A percentile compares a stretch with the other conserved stretches of the same genome.
Conservation (phyloP, 2,113 vertebrate genomes). For the Heterochromis multidens region DNA sequence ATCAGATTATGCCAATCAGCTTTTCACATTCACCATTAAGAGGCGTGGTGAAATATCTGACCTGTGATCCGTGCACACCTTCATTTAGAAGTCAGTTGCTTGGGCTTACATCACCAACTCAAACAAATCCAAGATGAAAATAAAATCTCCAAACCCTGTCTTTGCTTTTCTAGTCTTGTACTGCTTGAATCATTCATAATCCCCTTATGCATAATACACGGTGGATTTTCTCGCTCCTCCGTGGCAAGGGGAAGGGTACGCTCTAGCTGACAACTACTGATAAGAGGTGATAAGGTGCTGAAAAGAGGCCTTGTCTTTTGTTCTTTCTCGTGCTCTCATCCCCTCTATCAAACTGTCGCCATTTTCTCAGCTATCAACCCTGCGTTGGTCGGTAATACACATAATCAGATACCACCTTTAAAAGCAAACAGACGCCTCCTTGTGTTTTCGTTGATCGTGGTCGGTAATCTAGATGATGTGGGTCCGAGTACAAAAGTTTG, state of each 20-base stretch:
- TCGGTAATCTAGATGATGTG: not conserved
- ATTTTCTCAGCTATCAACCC: conserved; percentile 19
- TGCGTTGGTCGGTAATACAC: conserved; percentile 12
- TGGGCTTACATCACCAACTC: conserved; percentile 25
- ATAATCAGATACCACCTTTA: conserved; percentile 27
- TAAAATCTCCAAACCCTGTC: conserved; percentile 11
- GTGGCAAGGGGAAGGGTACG: not conserved
- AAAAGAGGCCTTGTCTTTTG: conserved; percentile 47
- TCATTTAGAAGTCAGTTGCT: conserved; percentile 4
- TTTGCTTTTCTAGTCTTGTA: not conserved
- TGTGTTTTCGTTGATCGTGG: not conserved
- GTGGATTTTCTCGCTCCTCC: conserved; percentile 28
- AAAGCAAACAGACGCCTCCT: conserved; percentile 4
- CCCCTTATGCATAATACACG: conserved; percentile 56
- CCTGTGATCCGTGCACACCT: not conserved
- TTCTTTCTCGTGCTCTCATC: conserved; percentile 1
- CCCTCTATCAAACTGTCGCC: not conserved
- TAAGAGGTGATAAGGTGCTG: conserved; percentile 57
- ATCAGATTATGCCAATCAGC: conserved; percentile 17
- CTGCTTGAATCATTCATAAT: conserved; percentile 57
- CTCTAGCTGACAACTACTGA: conserved; percentile 40
- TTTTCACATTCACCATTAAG: conserved; percentile 3
- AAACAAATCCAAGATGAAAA: not conserved
- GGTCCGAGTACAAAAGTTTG: not conserved
- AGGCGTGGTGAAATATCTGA: conserved; percentile 2